Percentiles rank a stretch among this genome's conserved stretches.
Conservation (phyloP, 2,888 invertebrate species). For the Agrotis clavis region DNA sequence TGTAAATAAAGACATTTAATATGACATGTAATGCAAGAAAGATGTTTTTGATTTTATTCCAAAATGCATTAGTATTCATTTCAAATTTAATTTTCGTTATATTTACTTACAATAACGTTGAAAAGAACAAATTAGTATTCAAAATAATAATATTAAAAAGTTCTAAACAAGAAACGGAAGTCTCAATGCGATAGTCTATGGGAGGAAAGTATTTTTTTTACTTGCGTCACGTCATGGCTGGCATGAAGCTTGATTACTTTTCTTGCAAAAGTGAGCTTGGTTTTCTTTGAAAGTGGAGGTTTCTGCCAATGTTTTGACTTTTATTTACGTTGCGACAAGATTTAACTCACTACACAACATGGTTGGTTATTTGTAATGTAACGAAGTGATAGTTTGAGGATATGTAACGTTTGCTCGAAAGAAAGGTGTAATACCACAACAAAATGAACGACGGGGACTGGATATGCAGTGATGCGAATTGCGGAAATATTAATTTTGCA, state of each 20-base stretch:
- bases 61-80: neutral
- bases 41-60: neutral
- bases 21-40: neutral
- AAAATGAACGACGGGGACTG: constrained; percentile 92
- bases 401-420: constrained; percentile 70
- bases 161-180: constrained; percentile 59
- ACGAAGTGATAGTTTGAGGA: constrained; percentile 63
- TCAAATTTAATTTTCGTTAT: neutral
- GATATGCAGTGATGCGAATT: constrained; percentile 93
- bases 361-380: constrained; percentile 66
- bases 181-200: constrained; percentile 46
- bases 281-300: constrained; percentile 85
- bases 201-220: constrained; percentile 70
- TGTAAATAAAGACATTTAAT: neutral
- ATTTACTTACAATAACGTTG: neutral
- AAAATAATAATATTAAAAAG: constrained; percentile 1
- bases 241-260: constrained; percentile 87
- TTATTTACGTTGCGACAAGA: constrained; percentile 81
- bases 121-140: neutral
- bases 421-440: constrained; percentile 71
- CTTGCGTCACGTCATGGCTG: constrained; percentile 85
- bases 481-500: constrained; percentile 98
- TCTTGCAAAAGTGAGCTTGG: constrained; percentile 88
- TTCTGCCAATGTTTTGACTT: constrained; percentile 80
- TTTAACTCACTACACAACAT: constrained; percentile 60